Conservation (phyloP, 1,140 invertebrate genomes). For the Aethina tumida region DNA sequence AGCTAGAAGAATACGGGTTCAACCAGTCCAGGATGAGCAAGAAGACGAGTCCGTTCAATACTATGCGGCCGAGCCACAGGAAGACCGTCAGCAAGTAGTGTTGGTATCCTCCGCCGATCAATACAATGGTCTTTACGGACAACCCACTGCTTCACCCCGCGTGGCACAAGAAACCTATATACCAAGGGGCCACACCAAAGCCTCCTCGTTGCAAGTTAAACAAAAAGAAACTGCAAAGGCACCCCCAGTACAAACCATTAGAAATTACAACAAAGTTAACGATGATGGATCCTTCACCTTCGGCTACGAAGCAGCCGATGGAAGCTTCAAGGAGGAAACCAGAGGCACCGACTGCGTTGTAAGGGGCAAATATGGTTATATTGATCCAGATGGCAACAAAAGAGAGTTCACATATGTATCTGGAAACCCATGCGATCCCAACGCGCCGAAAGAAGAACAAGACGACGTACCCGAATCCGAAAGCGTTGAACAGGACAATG, state of each 20-base stretch:
- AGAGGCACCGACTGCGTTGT: constrained; percentile 78
- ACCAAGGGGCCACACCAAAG: constrained; percentile 12
- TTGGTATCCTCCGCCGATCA: constrained; percentile 34
- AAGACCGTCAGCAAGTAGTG: constrained; percentile 26
- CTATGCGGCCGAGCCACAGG: constrained; percentile 35
- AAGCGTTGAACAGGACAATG: constrained; percentile 50
- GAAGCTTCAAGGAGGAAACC: constrained; percentile 84
- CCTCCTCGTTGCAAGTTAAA: constrained; percentile 33
- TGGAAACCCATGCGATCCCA: constrained; percentile 82
- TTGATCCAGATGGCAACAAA: constrained; percentile 80
- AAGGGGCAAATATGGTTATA: constrained; percentile 78
- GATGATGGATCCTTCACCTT: constrained; percentile 81
- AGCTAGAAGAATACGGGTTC: constrained; percentile 29
- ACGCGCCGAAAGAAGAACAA: constrained; percentile 57
- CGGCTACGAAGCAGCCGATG: constrained; percentile 78
- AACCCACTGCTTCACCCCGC: constrained; percentile 28
- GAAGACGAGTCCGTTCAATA: constrained; percentile 32
- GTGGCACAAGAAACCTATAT: constrained; percentile 29
- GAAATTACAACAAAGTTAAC: constrained; percentile 73
- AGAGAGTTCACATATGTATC: constrained; percentile 81
- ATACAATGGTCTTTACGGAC: constrained; percentile 36
- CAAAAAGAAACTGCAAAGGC: constrained; percentile 51
- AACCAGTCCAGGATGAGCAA: constrained; percentile 24
- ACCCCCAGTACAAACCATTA: constrained; percentile 66
- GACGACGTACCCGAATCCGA: constrained; percentile 43